Base-by-base conservation (phyloP, 2,888 invertebrate species). In the Hirtodrosophila histrioides region DNA sequence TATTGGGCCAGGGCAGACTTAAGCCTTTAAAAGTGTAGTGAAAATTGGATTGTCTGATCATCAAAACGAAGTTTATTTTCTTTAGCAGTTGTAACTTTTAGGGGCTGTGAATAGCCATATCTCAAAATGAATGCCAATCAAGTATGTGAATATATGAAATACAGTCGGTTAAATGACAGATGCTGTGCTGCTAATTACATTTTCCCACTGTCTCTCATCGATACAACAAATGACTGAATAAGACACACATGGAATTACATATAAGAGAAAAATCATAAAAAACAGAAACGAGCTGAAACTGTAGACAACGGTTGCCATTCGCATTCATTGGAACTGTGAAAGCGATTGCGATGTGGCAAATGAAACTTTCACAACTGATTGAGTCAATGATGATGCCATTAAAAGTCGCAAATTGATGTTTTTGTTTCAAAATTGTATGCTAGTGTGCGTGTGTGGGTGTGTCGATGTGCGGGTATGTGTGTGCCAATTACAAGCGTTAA, bases 311-410 rank as follows among this genome's bases (percentile, higher is more conserved):
- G 6, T 33, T 23, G 24, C n/a, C 12, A 39, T 43, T 54, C n/a
- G 31, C 9, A 35, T 44, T 39, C n/a, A 41, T n/a, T 17, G 31
- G 9, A 3, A 17, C 10, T 43, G 27, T 17, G 41, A 17, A 8
- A 12, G 37, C 35, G 27, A 51, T 35, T 29, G 31, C 33, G 51
- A 46, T 57, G 41, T 55, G 61, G 61, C 63, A 78, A 69, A 75
- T 72, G 75, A 72, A 85, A 83, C 69, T 79, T 88, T 70, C 60
- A 46, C 66, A 78, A 70, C 75, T 86, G 88, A 88, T 88, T 85
- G 80, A 88, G 73, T 86, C 88, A 77, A 88, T 86, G 86, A 86
- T 85, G 84, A 86, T 86, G 73, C 70, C 73, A 85, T 85, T 86
- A 88, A 85, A 78, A 79, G 86, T 88, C 80, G 62, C 75, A 88